These are phyloP conservation scores for Brachystomella parvula DNA, from an alignment of 1,140 invertebrate genomes.

Conservation along the genomic window DNA sequence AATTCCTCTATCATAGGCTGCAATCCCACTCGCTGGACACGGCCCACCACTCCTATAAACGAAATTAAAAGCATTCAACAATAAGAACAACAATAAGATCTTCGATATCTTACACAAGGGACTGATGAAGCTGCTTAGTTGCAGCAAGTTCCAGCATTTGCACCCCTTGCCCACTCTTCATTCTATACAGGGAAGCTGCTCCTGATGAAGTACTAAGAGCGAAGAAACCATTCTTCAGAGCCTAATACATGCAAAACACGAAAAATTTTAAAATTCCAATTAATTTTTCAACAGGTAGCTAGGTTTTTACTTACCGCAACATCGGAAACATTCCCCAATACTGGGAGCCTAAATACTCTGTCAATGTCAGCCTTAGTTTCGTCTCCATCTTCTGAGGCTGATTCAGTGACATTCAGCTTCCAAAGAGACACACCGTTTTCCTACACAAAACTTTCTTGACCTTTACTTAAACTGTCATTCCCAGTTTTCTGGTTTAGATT, in stretches of 20 bases:
- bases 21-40: slow-evolving; percentile 13
- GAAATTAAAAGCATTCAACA: neutral
- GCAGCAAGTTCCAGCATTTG: neutral
- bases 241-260: neutral
- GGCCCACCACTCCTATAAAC: too few relatives aligned
- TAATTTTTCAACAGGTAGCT: too few relatives aligned
- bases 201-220: neutral
- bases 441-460: neutral
- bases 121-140: neutral
- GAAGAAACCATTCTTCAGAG: neutral
- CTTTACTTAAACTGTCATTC: neutral
- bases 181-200: neutral
- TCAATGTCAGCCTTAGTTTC: neutral
- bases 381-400: neutral
- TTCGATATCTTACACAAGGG: neutral
- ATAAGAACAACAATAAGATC: neutral
- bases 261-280: neutral
- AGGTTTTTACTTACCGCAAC: neutral
- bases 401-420: neutral
- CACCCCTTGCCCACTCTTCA: neutral
- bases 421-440: neutral
- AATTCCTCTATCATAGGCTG: neutral
- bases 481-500: neutral
- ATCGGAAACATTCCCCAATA: neutral
- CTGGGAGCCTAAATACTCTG: neutral